These are phyloP conservation scores for Meteorus sp. DNA, from an alignment of 1,140 invertebrate genomes.

Conservation along the genomic window DNA sequence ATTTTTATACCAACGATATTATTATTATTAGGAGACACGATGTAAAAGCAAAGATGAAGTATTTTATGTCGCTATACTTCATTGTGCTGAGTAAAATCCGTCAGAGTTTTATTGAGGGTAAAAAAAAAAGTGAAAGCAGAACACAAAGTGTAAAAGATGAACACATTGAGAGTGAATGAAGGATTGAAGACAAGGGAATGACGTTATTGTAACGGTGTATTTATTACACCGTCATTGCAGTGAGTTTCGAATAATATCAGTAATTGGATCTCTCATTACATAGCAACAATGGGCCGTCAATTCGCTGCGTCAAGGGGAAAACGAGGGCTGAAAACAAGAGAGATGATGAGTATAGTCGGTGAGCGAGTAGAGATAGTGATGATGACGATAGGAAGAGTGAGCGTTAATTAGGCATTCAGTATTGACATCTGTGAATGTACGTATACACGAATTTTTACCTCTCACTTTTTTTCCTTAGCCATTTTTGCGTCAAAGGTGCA, in stretches of 20 bases:
- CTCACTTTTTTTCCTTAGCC: not conserved
- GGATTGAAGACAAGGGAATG: not conserved
- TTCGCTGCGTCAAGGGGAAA: slow-evolving; percentile 9
- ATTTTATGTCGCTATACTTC: not conserved
- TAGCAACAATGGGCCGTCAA: slow-evolving; percentile 21
- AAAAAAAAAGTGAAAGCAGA: not conserved
- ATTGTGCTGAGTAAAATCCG: not conserved
- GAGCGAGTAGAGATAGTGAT: not conserved
- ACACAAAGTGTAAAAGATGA: too few species aligned
- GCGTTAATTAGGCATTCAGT: slow-evolving; percentile 6
- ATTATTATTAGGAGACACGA: too few species aligned
- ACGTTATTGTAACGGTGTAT: slow-evolving; percentile 14
- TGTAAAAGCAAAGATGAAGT: too few species aligned
- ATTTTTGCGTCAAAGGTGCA: too few species aligned
- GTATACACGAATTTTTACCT: not conserved
- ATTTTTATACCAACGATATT: too few species aligned
- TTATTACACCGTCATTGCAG: slow-evolving; percentile 15
- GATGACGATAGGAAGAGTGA: not conserved
- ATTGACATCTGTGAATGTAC: not conserved
- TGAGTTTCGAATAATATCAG: slow-evolving; percentile 22
- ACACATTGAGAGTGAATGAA: not conserved
- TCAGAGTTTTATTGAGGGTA: not conserved
- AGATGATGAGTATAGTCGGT: not conserved
- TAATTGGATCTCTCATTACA: slow-evolving; percentile 28
- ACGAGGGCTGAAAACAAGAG: slow-evolving; percentile 12